Percentiles rank a stretch among this genome's conserved stretches.
These are phyloP conservation scores for Ciconia stormi DNA, from an alignment of 2,113 vertebrate species.

Conservation along the genomic window DNA sequence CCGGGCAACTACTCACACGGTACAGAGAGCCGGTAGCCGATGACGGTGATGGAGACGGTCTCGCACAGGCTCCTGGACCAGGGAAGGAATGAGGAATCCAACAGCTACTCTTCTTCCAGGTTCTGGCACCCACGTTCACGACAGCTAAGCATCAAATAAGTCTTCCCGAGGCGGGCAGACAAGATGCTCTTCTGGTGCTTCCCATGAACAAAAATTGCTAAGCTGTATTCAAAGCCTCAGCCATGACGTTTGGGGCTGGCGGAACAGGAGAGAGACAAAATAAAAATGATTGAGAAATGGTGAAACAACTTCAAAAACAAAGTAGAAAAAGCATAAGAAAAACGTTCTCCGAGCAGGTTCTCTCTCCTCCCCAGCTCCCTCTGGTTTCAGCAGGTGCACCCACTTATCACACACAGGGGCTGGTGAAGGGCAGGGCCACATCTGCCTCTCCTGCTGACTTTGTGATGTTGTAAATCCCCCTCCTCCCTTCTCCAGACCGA, in stretches of 20 bases:
- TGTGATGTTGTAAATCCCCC: neutral
- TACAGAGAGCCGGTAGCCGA: neutral
- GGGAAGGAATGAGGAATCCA: neutral
- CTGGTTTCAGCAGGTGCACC: neutral
- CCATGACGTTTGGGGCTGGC: no score
- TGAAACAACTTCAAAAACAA: neutral
- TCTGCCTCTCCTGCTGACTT: neutral
- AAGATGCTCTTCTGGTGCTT: neutral
- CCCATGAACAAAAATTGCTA: neutral
- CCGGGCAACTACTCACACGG: neutral
- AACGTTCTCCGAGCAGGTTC: neutral
- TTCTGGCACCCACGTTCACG: neutral
- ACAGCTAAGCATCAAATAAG: neutral
- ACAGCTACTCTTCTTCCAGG: neutral
- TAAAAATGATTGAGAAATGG: rapidly evolving
- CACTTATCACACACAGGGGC: neutral
- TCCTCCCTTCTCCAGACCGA: neutral
- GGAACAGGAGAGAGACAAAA: neutral
- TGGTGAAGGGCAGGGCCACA: neutral
- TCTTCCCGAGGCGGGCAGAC: neutral
- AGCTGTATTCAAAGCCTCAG: neutral
- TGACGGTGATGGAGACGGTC: rapidly evolving
- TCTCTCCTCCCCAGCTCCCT: neutral
- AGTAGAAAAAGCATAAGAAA: neutral
- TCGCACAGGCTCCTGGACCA: neutral